phyloP scores from a whole-genome alignment of 1,140 invertebrate genomes.

The Aplysia californica region DNA sequence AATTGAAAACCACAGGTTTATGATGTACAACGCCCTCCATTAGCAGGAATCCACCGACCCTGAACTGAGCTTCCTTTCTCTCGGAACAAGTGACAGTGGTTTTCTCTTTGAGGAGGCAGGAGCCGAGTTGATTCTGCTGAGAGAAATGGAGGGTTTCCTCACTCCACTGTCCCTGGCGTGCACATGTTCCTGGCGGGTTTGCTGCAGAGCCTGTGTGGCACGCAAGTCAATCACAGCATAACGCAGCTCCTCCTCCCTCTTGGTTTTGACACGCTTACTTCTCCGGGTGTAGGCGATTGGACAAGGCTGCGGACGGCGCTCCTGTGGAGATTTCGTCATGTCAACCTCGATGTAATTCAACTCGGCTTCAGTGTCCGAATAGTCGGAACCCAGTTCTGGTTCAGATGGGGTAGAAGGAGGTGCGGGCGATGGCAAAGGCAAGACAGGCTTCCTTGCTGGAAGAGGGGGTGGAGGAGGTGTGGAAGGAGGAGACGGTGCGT shows the following conservation, averaged over 20 bases:
- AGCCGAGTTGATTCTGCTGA: slow-evolving; percentile 27
- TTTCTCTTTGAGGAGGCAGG: slow-evolving; percentile 17
- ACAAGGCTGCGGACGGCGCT: background rate
- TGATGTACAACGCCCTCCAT: too few species aligned
- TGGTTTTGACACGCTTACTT: slow-evolving; percentile 9
- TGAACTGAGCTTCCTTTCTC: slow-evolving; percentile 22
- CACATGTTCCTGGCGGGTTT: slow-evolving; percentile 15
- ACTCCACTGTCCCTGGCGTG: slow-evolving; percentile 1
- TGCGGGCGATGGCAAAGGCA: background rate
- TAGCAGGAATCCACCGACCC: slow-evolving; percentile 24
- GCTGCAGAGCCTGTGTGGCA: slow-evolving; percentile 19
- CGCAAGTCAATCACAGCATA: slow-evolving; percentile 22
- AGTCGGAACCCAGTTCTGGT: background rate
- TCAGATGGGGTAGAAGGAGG: background rate
- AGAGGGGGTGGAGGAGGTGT: slow-evolving; percentile 7
- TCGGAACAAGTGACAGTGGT: slow-evolving; percentile 7
- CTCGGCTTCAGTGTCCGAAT: slow-evolving; percentile 9
- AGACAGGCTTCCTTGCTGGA: background rate
- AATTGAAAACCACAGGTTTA: too few species aligned
- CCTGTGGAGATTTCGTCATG: background rate
- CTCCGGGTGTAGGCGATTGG: background rate
- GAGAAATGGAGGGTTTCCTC: background rate
- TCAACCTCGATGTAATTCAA: slow-evolving; percentile 26
- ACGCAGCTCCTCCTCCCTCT: slow-evolving; percentile 12
- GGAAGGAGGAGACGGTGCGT: slow-evolving; percentile 7